phyloP scores from a whole-genome alignment of 2,113 vertebrate genomes.

The Apodemus speciosus region DNA sequence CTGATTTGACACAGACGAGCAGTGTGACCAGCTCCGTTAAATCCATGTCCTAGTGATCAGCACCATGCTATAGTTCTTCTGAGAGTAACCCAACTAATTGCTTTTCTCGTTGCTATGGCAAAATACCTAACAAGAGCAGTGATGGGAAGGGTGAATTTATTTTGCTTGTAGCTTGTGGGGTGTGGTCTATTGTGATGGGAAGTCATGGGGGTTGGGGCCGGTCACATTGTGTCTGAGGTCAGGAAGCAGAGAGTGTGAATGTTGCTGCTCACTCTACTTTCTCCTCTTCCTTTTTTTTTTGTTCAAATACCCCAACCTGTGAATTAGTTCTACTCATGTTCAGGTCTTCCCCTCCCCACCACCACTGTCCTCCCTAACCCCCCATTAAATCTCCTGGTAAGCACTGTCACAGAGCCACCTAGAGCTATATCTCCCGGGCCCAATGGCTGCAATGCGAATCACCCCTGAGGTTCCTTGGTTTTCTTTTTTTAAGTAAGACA shows the following conservation, averaged over 20 bases:
- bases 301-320: too few species aligned
- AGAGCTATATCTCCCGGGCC: neutral
- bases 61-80: rapidly evolving
- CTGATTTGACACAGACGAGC: neutral
- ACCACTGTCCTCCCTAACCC: too few species aligned
- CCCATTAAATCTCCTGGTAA: neutral
- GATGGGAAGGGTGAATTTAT: neutral
- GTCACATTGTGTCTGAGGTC: neutral
- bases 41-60: rapidly evolving
- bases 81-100: rapidly evolving
- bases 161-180: neutral
- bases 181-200: neutral
- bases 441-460: rapidly evolving
- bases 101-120: neutral
- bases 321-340: too few species aligned
- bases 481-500: neutral
- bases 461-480: neutral
- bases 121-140: neutral
- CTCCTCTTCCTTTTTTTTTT: neutral
- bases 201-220: neutral
- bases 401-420: neutral
- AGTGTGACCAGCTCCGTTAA: rapidly evolving
- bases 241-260: neutral
- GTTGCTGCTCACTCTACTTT: neutral
- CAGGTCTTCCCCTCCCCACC: neutral